phyloP scores from a whole-genome alignment of 2,888 invertebrate genomes.

The Amphiduros pacificus region DNA sequence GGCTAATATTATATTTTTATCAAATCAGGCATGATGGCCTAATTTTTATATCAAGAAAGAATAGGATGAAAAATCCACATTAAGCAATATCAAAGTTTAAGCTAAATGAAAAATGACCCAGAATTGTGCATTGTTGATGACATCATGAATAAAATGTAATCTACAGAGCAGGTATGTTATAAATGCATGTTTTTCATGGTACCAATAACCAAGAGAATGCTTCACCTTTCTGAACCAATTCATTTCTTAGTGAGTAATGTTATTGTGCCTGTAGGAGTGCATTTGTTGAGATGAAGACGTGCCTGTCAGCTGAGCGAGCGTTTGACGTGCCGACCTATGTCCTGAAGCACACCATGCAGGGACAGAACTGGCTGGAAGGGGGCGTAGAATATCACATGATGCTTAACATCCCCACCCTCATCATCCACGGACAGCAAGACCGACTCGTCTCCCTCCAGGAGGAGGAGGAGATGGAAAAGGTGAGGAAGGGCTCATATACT shows the following conservation, averaged over 20 bases:
- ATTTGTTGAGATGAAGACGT: slow-evolving; percentile 54
- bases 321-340: slow-evolving; percentile 54
- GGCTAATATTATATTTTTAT: too few relatives aligned
- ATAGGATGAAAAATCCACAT: too few relatives aligned
- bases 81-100: too few relatives aligned
- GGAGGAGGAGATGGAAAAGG: slow-evolving; percentile 73
- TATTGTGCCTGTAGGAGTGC: slow-evolving; percentile 24
- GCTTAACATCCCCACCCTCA: slow-evolving; percentile 68
- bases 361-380: slow-evolving; percentile 72
- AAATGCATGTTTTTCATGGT: not conserved
- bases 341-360: slow-evolving; percentile 65
- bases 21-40: too few relatives aligned
- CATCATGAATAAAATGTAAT: too few relatives aligned
- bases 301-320: slow-evolving; percentile 34
- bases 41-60: too few relatives aligned
- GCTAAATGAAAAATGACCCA: too few relatives aligned
- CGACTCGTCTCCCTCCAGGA: slow-evolving; percentile 70
- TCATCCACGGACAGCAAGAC: slow-evolving; percentile 71
- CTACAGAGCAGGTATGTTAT: not conserved
- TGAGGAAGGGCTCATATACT: slow-evolving; percentile 44
- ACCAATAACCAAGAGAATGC: too few relatives aligned
- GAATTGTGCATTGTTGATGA: too few relatives aligned
- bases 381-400: slow-evolving; percentile 70
- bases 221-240: too few relatives aligned
- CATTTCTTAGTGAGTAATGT: not conserved